Evolutionary conservation across 1,140 invertebrate species (phyloP), one percentile per base, ranked within the genome.

Genomic region (Drosophila kikkawai): DNA sequence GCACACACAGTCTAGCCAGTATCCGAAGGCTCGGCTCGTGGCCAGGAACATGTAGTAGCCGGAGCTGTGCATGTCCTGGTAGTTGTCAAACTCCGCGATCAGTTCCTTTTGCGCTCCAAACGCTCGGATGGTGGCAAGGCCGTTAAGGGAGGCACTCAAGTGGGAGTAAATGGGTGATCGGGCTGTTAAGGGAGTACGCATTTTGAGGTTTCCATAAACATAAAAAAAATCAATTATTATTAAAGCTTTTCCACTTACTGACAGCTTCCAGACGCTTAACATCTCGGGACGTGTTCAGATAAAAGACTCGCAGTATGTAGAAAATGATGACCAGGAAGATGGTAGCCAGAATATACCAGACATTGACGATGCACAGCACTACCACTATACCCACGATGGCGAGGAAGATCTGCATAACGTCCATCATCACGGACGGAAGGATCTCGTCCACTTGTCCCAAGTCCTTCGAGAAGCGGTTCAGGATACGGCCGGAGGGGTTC

Each of bases 241-340:
- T 8, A 37, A 55, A 37, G 4, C 4, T 15, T 22, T 15, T 53
- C 22, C 79, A 95, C 95, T 96, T 95, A 98, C 97, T 96, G 91
- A 96, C 95, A 88, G 96, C 97, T 94, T 99, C 98, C 60, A 98
- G 94, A 67, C 97, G 95, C 93, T 98, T 98, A 15, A 98, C 94
- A 93, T 96, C 97, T 65, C 97, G 94, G 26, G 96, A 97, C 0
- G 97, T 97, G 22, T 94, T 94, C 19, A 99, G 93, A 92, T 98
- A 99, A 90, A 97, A 96, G 60, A 94, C 93, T 39, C 97, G 93
- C 47, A 98, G 93, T 8, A 95, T 93, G 77, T 96, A 95, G 93
- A 98, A 97, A 17, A 97, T 92, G 1, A 96, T 66, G 0, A 94
- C 94, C 22, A 98, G 94, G 15, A 96, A 84, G 12, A 95, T 7